Evolutionary conservation across 1,140 invertebrate genomes (phyloP).

Genomic region (Prorops nasuta): DNA sequence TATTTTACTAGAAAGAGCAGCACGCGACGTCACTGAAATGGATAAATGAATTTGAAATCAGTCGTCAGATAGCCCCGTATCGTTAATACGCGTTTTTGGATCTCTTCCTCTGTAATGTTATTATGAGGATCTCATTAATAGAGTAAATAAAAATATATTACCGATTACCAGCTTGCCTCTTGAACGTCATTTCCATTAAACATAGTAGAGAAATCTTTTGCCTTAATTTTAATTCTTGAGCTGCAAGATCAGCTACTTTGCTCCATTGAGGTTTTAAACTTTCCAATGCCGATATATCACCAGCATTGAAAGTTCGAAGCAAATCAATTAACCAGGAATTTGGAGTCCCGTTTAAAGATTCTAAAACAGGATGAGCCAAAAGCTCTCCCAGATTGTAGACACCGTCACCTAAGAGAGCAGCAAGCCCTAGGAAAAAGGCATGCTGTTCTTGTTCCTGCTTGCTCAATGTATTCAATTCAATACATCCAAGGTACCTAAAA

Average conservation of each 20-base stretch:
- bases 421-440: conserved; percentile 89
- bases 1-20: too few species aligned
- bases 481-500: conserved; percentile 86
- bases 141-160: too few species aligned
- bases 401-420: conserved; percentile 90
- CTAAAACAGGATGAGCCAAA: conserved; percentile 91
- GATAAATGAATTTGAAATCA: too few species aligned
- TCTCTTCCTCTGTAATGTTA: conserved; percentile 9
- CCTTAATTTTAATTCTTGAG: conserved; percentile 78
- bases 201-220: conserved; percentile 95
- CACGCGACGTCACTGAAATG: too few species aligned
- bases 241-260: conserved; percentile 83
- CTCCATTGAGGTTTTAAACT: conserved; percentile 77
- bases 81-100: too few species aligned
- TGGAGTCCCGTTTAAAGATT: conserved; percentile 77
- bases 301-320: conserved; percentile 89
- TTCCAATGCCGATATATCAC: conserved; percentile 86
- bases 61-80: too few species aligned
- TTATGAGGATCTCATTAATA: neutral
- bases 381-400: conserved; percentile 98
- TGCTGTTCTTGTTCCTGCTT: conserved; percentile 73
- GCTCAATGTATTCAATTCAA: conserved; percentile 69
- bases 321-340: conserved; percentile 90
- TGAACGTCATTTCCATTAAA: conserved; percentile 92
- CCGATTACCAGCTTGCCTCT: conserved; percentile 68